These are phyloP conservation scores for Cheirogaleus medius DNA, from an alignment of 2,113 vertebrate species.

Conservation along the genomic window DNA sequence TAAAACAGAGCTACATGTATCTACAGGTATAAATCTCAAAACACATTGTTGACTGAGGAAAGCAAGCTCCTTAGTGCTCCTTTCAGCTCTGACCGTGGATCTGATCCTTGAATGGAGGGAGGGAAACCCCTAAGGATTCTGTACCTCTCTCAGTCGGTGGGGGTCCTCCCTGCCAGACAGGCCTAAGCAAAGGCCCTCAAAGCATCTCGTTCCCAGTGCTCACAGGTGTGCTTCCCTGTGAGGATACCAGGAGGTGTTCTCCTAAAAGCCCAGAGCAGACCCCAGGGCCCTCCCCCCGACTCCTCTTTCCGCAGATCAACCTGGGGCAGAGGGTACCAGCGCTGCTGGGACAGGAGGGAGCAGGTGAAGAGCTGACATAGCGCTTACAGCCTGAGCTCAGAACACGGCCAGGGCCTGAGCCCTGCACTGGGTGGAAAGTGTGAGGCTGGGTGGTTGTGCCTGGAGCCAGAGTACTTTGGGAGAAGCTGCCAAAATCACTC, in stretches of 20 bases:
- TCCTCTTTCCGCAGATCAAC: neutral
- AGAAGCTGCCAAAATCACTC: slow-evolving; percentile 46
- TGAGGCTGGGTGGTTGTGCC: slow-evolving; percentile 33
- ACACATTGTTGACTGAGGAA: neutral
- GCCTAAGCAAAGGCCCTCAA: neutral
- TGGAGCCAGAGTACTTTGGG: slow-evolving; percentile 36
- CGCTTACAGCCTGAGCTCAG: slow-evolving; percentile 2
- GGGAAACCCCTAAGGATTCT: neutral
- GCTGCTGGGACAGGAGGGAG: neutral
- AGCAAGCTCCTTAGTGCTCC: neutral
- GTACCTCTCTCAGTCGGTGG: accelerated
- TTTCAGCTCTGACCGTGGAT: neutral
- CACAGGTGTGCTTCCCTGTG: neutral
- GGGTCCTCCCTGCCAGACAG: too few species aligned
- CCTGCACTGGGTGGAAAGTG: slow-evolving; percentile 36
- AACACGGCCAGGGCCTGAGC: neutral
- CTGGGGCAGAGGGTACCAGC: neutral
- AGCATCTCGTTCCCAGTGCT: neutral
- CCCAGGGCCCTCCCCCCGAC: neutral
- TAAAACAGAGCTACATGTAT: neutral
- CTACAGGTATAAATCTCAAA: neutral
- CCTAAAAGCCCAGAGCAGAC: neutral
- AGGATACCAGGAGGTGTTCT: neutral
- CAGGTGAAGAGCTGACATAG: neutral
- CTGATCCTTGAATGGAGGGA: neutral